Base-by-base conservation (phyloP, 2,797 vertebrate species). In the Novumbra hubbsi region DNA sequence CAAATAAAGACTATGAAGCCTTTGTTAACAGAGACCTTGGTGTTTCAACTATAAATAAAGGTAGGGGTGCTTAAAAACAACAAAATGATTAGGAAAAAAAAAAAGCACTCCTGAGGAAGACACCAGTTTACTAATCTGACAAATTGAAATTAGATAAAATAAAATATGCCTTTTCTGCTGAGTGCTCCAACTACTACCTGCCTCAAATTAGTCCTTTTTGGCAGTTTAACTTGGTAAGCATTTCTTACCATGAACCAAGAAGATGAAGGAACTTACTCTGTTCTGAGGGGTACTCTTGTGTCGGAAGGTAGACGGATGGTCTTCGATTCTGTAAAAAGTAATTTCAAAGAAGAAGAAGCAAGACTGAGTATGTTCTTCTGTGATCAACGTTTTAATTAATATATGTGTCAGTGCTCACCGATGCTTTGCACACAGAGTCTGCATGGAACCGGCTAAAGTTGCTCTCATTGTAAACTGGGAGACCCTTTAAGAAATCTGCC, bases 381-480 rank as follows among this genome's bases (percentile, higher is more conserved):
- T 57, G 9, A 34, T n/a, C 14, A 48, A 19, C 1, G 41, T 38
- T 5, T 41, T 2, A 14, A 45, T 41, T 2, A 14, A 45, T 73
- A 4, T 17, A 27, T 15, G 30, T 17, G 62, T 63, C 11, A 6
- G 2, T 14, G 0, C 96, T 97, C 89, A 99, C 98, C 73, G 97
- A 99, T 68, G 98, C 96, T 95, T 99, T 99, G 90, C 98, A 99
- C 80, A 99, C 97, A 0, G 96, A 98, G 87, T 99, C 98, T 6
- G 98, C 96, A 55, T 99, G 98, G 89, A 99, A 99, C 62, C 96
- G 91, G 91, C 98, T 99, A 92, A 99, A 99, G 89, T 99, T 99
- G 88, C 94, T 98, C 90, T 99, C 98, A 89, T 99, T 99, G 93
- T 99, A 99, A 77, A 99, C 98, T 0, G 98, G 98, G 72, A 99